Evolutionary conservation across 2,113 vertebrate species (phyloP).

Genomic region (Engystomops pustulosus): DNA sequence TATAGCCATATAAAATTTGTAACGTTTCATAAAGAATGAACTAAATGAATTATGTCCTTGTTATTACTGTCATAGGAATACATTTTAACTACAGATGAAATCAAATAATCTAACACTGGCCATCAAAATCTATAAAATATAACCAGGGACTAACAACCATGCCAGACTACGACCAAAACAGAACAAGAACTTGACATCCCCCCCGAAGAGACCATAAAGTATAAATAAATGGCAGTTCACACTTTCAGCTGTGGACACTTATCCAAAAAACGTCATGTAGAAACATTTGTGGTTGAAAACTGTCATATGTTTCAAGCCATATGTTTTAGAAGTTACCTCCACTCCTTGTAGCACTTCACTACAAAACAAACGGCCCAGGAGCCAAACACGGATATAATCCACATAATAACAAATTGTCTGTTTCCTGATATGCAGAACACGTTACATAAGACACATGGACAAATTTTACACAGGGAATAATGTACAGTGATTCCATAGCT

Average conservation of each 20-base stretch:
- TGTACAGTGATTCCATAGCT: background rate
- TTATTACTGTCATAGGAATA: background rate
- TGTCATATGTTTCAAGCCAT: constrained; percentile 55
- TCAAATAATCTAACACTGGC: background rate
- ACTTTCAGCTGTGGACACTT: constrained; percentile 57
- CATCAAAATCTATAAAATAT: background rate
- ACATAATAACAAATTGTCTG: constrained; percentile 42
- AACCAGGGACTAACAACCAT: background rate
- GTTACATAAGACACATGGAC: background rate
- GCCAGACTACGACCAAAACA: background rate
- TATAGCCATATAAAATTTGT: background rate
- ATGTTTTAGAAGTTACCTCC: constrained; percentile 36
- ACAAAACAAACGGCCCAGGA: constrained; percentile 40
- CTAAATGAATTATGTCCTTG: background rate
- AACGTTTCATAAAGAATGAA: background rate
- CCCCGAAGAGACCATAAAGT: background rate
- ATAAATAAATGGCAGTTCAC: constrained; percentile 28
- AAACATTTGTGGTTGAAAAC: constrained; percentile 58
- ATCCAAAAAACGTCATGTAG: constrained; percentile 49
- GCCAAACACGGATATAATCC: constrained; percentile 54
- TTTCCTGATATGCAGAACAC: background rate
- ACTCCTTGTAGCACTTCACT: constrained; percentile 57
- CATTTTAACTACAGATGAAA: background rate
- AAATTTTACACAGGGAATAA: background rate
- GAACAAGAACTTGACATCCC: background rate